Conservation (phyloP, 2,113 vertebrate species). For the Platichthys stellatus region DNA sequence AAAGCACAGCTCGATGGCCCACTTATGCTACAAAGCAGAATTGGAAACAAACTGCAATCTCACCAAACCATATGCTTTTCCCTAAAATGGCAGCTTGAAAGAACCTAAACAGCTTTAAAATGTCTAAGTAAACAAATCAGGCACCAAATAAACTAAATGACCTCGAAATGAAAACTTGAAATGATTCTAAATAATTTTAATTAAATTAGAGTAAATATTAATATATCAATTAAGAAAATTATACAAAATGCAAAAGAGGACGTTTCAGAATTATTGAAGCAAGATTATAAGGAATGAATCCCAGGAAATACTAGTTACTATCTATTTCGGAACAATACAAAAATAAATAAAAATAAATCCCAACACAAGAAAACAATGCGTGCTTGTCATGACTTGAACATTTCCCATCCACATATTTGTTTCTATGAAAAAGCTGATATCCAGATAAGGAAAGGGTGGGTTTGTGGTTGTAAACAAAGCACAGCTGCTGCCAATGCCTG, state of each 20-base stretch:
- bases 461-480: conserved; percentile 74
- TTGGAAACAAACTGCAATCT: conserved; percentile 48
- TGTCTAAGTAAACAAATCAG: conserved; percentile 9
- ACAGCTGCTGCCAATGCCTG: conserved; percentile 43
- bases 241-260: background rate
- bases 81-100: conserved; percentile 25
- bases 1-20: conserved; percentile 31
- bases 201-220: background rate
- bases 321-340: too few relatives aligned
- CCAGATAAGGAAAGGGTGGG: conserved; percentile 4
- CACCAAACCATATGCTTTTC: conserved; percentile 35
- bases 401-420: background rate
- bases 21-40: conserved; percentile 50
- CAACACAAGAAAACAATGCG: conserved; percentile 16
- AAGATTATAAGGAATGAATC: too few relatives aligned
- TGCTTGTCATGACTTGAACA: conserved; percentile 1
- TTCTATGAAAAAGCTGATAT: conserved; percentile 14
- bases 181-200: background rate
- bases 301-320: too few relatives aligned
- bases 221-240: background rate
- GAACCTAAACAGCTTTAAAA: conserved; percentile 6
- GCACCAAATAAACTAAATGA: background rate
- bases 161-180: background rate
- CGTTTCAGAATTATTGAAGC: too few relatives aligned
- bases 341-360: background rate